These are phyloP conservation scores for Amniataba percoides DNA, from an alignment of 2,797 vertebrate species.

Conservation along the genomic window DNA sequence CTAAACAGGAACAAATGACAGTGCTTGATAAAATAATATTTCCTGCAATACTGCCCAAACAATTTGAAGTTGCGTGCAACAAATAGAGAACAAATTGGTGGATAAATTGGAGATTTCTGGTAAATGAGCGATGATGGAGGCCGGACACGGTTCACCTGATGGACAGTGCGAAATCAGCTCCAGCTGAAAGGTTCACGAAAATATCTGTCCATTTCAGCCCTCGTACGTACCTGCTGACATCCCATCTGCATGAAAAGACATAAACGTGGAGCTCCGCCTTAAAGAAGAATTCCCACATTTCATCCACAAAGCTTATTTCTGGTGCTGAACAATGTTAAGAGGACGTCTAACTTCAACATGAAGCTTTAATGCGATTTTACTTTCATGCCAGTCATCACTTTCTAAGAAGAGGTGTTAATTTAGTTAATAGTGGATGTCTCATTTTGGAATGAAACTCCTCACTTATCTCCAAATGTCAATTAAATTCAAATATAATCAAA, in stretches of 20 bases:
- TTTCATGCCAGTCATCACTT: slow-evolving; percentile 70
- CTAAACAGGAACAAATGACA: slow-evolving; percentile 9
- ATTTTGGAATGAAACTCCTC: slow-evolving; percentile 62
- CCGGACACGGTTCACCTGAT: slow-evolving; percentile 13
- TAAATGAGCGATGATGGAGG: slow-evolving; percentile 19
- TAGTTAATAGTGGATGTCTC: slow-evolving; percentile 61
- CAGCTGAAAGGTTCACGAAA: background rate
- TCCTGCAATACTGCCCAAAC: slow-evolving; percentile 3
- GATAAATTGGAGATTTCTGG: background rate
- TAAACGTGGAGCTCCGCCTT: background rate
- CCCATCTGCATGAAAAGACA: background rate
- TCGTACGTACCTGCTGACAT: slow-evolving; percentile 5
- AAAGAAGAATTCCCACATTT: background rate
- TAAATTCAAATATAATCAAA: slow-evolving; percentile 77
- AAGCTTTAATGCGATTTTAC: slow-evolving; percentile 40
- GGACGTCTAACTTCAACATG: slow-evolving; percentile 7
- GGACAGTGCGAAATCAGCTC: background rate
- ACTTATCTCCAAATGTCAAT: slow-evolving; percentile 75
- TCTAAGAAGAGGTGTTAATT: slow-evolving; percentile 83
- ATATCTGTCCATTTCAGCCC: background rate
- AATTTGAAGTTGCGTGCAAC: slow-evolving; percentile 11
- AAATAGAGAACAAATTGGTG: background rate
- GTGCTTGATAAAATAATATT: background rate
- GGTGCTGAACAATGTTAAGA: slow-evolving; percentile 2
- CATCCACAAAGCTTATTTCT: background rate